These are phyloP conservation scores for Strix uralensis DNA, from an alignment of 2,113 vertebrate species.

Conservation along the genomic window DNA sequence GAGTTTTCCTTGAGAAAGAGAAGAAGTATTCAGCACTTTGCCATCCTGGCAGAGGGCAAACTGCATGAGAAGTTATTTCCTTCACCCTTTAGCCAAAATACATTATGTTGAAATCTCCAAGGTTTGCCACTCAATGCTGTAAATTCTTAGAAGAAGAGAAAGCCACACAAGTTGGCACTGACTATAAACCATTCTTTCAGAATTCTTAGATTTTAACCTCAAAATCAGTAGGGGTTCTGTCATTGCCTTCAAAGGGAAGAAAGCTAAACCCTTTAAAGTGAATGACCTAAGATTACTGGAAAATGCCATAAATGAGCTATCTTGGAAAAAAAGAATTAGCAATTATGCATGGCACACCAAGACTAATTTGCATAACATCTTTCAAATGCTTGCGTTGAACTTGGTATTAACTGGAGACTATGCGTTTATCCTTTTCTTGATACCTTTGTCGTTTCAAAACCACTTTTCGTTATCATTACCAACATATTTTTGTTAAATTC, in stretches of 20 bases:
- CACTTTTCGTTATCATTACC: not conserved
- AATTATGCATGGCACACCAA: not conserved
- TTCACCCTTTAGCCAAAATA: not conserved
- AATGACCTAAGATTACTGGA: not conserved
- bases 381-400: not conserved
- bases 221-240: not conserved
- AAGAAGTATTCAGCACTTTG: not conserved
- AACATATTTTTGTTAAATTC: not conserved
- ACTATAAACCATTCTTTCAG: not conserved
- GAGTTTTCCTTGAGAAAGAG: not conserved
- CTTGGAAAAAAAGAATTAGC: not conserved
- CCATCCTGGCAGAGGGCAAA: not conserved
- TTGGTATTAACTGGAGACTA: not conserved
- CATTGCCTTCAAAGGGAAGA: not conserved
- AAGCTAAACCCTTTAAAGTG: not conserved
- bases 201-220: not conserved
- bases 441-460: not conserved
- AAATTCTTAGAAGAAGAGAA: not conserved
- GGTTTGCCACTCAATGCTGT: not conserved
- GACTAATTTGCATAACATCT: constrained; percentile 8
- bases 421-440: not conserved
- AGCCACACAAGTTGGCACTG: not conserved
- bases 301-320: not conserved
- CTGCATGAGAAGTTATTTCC: not conserved
- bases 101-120: not conserved